Percentiles rank a stretch among this genome's conserved stretches.
phyloP scores from a whole-genome alignment of 1,140 invertebrate genomes.

The Ditylenchus dipsaci region DNA sequence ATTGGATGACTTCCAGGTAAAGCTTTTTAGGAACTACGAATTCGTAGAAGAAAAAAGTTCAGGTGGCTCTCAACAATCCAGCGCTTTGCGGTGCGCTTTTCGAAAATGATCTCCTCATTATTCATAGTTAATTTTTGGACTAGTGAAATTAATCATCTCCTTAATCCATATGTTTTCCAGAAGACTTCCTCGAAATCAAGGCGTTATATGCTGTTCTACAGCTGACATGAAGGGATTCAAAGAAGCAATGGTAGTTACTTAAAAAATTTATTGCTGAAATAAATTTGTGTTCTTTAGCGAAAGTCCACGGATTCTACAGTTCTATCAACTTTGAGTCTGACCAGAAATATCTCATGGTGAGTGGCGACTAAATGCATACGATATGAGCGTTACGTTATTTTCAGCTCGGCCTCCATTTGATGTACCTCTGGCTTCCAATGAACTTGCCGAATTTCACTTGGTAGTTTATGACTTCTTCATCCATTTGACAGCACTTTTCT shows the following conservation, averaged over 20 bases:
- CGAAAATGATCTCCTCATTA: too few relatives aligned
- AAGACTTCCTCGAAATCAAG: slow-evolving; percentile 47
- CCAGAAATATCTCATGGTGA: slow-evolving; percentile 71
- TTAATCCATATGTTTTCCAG: slow-evolving; percentile 20
- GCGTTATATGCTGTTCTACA: slow-evolving; percentile 29
- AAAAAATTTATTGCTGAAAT: neutral
- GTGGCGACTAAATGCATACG: too few relatives aligned
- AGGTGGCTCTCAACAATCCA: too few relatives aligned
- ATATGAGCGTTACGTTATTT: too few relatives aligned
- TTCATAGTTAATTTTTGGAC: too few relatives aligned
- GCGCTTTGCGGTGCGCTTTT: too few relatives aligned
- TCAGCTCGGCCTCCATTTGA: slow-evolving; percentile 84
- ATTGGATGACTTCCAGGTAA: too few relatives aligned
- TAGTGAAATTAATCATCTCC: too few relatives aligned
- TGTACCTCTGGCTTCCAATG: slow-evolving; percentile 91
- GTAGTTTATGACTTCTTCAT: slow-evolving; percentile 55
- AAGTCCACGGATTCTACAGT: slow-evolving; percentile 38
- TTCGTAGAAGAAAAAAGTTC: too few relatives aligned
- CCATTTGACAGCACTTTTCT: neutral
- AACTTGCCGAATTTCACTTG: slow-evolving; percentile 96
- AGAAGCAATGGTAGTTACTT: too few relatives aligned
- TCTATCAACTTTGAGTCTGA: slow-evolving; percentile 9
- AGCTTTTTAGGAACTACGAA: too few relatives aligned
- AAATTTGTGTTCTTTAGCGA: neutral
- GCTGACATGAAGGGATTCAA: neutral